Conservation (phyloP, 2,113 vertebrate genomes). For the Tympanuchus pallidicinctus region DNA sequence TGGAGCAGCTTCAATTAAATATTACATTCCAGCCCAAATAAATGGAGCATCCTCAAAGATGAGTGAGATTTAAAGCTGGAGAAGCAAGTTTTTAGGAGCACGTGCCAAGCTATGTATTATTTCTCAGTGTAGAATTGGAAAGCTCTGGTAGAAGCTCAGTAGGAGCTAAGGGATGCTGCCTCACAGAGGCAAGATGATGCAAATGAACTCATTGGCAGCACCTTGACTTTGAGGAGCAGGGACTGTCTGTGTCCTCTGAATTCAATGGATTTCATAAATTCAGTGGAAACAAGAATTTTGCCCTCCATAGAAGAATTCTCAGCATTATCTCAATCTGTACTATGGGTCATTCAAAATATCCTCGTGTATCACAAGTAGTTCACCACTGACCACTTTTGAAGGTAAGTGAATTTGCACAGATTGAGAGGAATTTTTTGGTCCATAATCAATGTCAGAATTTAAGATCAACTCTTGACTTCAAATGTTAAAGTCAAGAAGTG, state of each 20-base stretch:
- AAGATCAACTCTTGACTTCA: neutral
- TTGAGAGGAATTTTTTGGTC: neutral
- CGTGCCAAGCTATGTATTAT: neutral
- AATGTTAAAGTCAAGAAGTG: neutral
- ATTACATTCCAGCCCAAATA: neutral
- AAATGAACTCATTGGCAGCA: neutral
- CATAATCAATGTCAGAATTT: neutral
- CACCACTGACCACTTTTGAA: neutral
- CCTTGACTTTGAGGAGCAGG: neutral
- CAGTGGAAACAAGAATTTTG: neutral
- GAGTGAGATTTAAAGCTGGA: neutral
- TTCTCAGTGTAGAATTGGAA: neutral
- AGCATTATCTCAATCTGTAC: neutral
- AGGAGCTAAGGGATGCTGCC: neutral
- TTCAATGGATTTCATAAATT: neutral
- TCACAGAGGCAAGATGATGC: neutral
- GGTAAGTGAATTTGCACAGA: neutral
- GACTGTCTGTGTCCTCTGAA: neutral
- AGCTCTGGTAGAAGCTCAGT: neutral
- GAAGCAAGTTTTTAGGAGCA: neutral
- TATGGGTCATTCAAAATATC: neutral
- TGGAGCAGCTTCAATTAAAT: slow-evolving; percentile 34
- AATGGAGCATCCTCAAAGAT: neutral
- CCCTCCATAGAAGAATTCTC: neutral
- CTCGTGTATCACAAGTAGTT: neutral